Base-by-base conservation (phyloP, 2,797 vertebrate species). In the Clarias laeviceps region DNA sequence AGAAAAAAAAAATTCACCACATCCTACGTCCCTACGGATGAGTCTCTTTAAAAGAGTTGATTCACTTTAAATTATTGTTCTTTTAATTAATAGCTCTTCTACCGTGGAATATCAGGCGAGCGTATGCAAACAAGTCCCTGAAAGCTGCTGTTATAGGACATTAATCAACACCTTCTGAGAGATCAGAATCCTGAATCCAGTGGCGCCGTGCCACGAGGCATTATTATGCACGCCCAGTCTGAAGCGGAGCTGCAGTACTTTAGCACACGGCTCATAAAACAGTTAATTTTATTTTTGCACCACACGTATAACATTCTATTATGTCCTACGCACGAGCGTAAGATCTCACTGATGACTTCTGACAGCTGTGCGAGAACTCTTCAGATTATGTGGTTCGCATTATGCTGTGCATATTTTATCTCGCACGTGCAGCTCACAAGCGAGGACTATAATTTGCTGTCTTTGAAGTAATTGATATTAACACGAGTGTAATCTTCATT, bases 381-480 rank as follows among this genome's bases (percentile, higher is more conserved):
- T 80, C 77, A 82, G 61, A 68, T 68, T 32, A 32, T 4, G 24
- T 14, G 64, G 37, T 34, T 34, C 45, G 3, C 45, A 4, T 70
- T 59, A 82, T 34, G 65, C 3, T 5, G 20, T 5, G 32, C 50
- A 56, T 70, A 70, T 70, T 82, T 82, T 70, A 69, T 70, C 66
- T 70, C 6, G 32, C 66, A 40, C 61, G 61, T 80, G 78, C 59
- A 59, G 65, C 50, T 70, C 66, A 18, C 24, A 32, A 57, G 50
- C 29, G 27, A 82, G 45, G 64, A 32, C 80, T 82, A 68, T 82
- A 82, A 84, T 83, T 66, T 83, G 54, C 50, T 57, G 40, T 62
- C 76, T 80, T 62, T 86, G 68, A 81, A 86, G 73, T 88, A 86
- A 88, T 88, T 84, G 76, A 88, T 80, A 88, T 86, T 88, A 88